Evolutionary conservation across 37 sponge, comb jelly and placozoan species (phyloP).

Genomic region (Eunapius fragilis): DNA sequence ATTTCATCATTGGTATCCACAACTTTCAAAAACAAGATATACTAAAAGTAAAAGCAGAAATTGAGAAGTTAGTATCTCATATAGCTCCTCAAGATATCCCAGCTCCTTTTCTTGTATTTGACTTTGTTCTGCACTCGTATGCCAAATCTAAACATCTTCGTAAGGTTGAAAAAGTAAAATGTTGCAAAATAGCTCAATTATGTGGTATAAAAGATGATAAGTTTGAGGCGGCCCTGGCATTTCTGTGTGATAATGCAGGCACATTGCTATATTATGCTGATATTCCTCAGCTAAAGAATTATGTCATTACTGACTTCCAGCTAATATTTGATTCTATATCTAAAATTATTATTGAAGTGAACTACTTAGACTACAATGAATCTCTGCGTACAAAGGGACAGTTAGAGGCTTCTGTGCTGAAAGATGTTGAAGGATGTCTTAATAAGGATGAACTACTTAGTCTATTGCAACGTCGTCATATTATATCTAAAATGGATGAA

Average conservation of each 20-base stretch:
- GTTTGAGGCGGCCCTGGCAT: background rate
- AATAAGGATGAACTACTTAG: background rate
- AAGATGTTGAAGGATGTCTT: background rate
- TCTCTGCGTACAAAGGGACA: background rate
- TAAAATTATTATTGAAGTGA: background rate
- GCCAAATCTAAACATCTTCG: background rate
- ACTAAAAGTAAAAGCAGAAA: background rate
- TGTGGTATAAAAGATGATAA: background rate
- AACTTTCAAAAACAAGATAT: background rate
- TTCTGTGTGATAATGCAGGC: background rate
- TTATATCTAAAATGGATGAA: background rate
- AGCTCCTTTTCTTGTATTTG: background rate
- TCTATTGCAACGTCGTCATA: background rate
- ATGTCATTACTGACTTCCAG: background rate
- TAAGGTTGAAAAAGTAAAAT: background rate
- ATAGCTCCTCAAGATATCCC: background rate
- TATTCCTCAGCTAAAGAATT: background rate
- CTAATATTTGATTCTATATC: background rate
- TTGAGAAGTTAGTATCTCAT: background rate
- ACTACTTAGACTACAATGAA: background rate
- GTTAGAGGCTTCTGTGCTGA: background rate
- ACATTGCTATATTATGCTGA: background rate
- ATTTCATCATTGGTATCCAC: background rate
- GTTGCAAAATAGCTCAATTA: background rate
- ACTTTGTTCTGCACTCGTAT: background rate